Percentiles rank a stretch among this genome's conserved stretches.
Evolutionary conservation across 2,113 vertebrate genomes (phyloP).

Genomic region (Corythoichthys intestinalis): DNA sequence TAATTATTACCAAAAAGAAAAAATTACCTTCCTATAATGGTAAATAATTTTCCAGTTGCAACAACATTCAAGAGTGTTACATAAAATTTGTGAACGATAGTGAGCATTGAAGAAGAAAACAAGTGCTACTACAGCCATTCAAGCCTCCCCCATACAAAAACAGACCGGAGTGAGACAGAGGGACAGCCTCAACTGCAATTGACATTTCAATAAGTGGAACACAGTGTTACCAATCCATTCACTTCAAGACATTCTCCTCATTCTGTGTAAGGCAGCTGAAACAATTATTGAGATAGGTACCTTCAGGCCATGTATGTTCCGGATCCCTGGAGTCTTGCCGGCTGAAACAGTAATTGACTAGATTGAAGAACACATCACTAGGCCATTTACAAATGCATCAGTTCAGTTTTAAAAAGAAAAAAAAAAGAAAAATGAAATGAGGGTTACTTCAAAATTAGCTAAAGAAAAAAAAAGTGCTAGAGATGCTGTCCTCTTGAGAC

Average conservation of each 20-base stretch:
- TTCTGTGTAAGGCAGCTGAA: conserved; percentile 77
- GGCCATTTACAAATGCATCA: conserved; percentile 97
- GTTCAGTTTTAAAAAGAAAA: conserved; percentile 66
- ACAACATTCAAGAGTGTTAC: background rate
- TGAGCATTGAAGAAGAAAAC: conserved; percentile 24
- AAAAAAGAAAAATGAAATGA: conserved; percentile 78
- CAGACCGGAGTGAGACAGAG: conserved; percentile 56
- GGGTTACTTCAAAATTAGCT: conserved; percentile 91
- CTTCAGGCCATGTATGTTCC: conserved; percentile 99
- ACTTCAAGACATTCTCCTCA: conserved; percentile 56
- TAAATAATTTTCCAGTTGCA: background rate
- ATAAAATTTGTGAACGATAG: background rate
- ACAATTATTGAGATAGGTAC: conserved; percentile 99
- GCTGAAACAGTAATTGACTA: conserved; percentile 99
- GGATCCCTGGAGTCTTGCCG: conserved; percentile 99
- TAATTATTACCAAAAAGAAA: too few species aligned
- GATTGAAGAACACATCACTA: conserved; percentile 93
- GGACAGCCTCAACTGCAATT: conserved; percentile 83
- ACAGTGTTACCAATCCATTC: conserved; percentile 96
- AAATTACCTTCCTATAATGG: too few species aligned
- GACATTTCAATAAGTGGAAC: conserved; percentile 99
- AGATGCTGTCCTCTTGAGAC: conserved; percentile 81
- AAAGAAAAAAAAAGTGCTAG: conserved; percentile 79
- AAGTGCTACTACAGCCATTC: conserved; percentile 6
- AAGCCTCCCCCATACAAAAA: conserved; percentile 47